A percentile compares a stretch with the other conserved stretches of the same genome.
These are phyloP conservation scores for Alcis repandata DNA, from an alignment of 2,888 invertebrate genomes.

Conservation along the genomic window DNA sequence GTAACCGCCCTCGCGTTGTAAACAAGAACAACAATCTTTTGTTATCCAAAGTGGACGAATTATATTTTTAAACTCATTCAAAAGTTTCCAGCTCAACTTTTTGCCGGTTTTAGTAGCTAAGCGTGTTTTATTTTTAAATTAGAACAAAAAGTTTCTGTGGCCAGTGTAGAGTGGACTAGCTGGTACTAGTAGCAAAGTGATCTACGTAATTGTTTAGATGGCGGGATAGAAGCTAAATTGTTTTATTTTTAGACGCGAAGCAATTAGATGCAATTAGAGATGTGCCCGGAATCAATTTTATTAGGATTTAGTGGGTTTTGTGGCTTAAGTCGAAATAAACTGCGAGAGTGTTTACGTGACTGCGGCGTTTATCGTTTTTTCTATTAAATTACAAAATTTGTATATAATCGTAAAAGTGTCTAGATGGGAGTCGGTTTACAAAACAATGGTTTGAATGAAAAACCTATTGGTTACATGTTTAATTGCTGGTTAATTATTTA, in stretches of 20 bases:
- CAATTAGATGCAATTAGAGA: constrained; percentile 45
- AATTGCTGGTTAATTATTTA: constrained; percentile 7
- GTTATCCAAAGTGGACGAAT: background rate
- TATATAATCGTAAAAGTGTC: constrained; percentile 28
- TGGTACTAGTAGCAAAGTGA: constrained; percentile 25
- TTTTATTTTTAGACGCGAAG: constrained; percentile 41
- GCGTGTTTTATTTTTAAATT: constrained; percentile 23
- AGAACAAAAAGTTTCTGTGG: constrained; percentile 15
- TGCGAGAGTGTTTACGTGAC: constrained; percentile 38
- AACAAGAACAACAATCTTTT: constrained; percentile 5
- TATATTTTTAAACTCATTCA: constrained; percentile 8
- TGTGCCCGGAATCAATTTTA: constrained; percentile 40
- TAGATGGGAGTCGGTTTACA: constrained; percentile 27
- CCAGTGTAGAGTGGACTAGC: constrained; percentile 22
- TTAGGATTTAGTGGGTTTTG: constrained; percentile 43
- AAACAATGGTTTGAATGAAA: background rate
- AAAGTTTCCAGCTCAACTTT: constrained; percentile 14
- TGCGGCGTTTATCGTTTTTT: constrained; percentile 31
- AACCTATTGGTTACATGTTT: constrained; percentile 17
- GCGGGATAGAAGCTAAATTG: constrained; percentile 39
- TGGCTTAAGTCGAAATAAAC: constrained; percentile 31
- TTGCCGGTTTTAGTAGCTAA: constrained; percentile 17
- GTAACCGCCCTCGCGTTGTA: constrained; percentile 2
- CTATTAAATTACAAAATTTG: constrained; percentile 36
- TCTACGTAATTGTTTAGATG: constrained; percentile 33